phyloP scores from a whole-genome alignment of 92 coral and sea anemone genomes.

The Parazoanthus atlanticus region DNA sequence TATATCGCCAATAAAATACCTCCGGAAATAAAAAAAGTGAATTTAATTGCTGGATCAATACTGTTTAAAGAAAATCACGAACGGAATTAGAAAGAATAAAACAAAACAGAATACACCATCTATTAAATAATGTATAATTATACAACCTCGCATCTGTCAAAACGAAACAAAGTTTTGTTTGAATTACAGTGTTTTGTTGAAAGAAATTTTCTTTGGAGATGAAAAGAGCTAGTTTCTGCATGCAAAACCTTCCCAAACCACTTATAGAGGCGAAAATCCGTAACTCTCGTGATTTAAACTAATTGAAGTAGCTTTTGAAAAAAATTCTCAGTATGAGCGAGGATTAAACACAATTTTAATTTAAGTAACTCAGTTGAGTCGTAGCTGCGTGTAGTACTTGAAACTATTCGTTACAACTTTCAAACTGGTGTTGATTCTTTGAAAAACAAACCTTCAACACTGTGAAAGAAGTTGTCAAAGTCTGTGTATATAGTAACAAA shows the following conservation, averaged over 20 bases:
- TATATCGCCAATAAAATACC: slow-evolving; percentile 2
- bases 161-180: not conserved
- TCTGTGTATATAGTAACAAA: too few relatives aligned
- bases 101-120: not conserved
- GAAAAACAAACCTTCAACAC: not conserved
- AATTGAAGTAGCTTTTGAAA: not conserved
- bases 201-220: not conserved
- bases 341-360: not conserved
- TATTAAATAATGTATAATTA: slow-evolving; percentile 2
- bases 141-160: slow-evolving; percentile 9
- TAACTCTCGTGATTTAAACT: not conserved
- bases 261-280: not conserved
- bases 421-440: not conserved
- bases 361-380: not conserved
- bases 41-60: not conserved
- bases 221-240: not conserved
- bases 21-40: not conserved
- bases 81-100: not conserved
- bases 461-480: not conserved
- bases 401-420: not conserved
- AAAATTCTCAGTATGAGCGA: not conserved
- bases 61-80: not conserved
- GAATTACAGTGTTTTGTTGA: not conserved
- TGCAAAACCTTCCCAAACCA: not conserved
- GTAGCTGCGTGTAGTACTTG: not conserved